Evolutionary conservation across 1,140 invertebrate species (phyloP), one percentile per base, ranked within the genome.

Genomic region (Lepidurus apus): DNA sequence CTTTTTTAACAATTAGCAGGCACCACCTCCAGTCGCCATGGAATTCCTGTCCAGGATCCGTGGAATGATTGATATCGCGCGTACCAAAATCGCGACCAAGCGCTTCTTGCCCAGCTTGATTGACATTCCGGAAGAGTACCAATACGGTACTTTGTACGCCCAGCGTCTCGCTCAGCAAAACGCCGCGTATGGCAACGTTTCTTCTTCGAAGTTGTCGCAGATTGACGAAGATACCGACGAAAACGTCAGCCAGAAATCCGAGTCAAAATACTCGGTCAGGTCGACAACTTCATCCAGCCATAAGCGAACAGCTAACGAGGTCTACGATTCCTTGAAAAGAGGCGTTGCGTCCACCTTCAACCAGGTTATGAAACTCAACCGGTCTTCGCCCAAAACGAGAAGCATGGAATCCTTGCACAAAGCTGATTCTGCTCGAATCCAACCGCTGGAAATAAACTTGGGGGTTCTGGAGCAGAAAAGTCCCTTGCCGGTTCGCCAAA

Each of bases 41-140:
- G 93, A 96, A 86, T 95, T 96, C 84, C 85, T 95, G 21, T 87
- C 90, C 0, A 94, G 94, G 87, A 95, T 96, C 77, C 89, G 93
- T 78, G 93, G 95, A 88, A 93, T 95, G 8, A 95, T 96, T 80
- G 87, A 92, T 21, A 91, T 94, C 53, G 93, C 93, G 3, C 95
- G 94, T 83, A 91, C 93, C 81, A 94, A 95, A 85, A 94, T 96
- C 90, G 88, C 89, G 44, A 87, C 89, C 0, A 95, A 94, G 85
- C 88, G 90, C 74, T 96, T 93, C 83, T 87, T 91, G 77, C 94
- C 94, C 13, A 91, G 90, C 77, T 85, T 96, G 1, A 88, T 90
- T 77, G 89, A 90, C 78, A 96, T 96, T 82, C 92, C 92, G 3
- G 94, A 96, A 86, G 93, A 94, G 84, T 90, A 90, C 11, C 73